These are phyloP conservation scores for Hyppa rectilinea DNA, from an alignment of 2,888 invertebrate species.

Conservation along the genomic window DNA sequence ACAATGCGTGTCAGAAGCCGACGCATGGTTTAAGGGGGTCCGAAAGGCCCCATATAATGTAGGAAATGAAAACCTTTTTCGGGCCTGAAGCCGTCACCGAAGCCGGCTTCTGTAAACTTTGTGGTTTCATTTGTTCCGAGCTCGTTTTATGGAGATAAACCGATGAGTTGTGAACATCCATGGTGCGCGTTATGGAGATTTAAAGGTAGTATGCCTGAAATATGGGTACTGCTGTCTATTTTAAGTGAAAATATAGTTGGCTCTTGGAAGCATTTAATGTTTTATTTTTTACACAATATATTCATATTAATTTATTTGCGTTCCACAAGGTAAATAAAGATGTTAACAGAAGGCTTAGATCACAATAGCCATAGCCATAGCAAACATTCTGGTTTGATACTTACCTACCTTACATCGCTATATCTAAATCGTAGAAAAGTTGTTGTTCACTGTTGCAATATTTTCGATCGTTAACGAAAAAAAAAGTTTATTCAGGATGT, in stretches of 20 bases:
- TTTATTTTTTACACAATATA: too few species aligned
- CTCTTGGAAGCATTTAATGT: not conserved
- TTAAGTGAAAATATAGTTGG: conserved; percentile 12
- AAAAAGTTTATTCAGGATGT: not conserved
- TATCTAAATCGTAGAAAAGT: too few species aligned
- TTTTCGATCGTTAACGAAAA: not conserved
- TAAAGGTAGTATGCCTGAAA: conserved; percentile 33
- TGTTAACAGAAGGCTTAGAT: too few species aligned
- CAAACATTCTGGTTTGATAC: too few species aligned
- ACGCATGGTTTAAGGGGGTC: conserved; percentile 84
- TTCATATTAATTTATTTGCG: too few species aligned
- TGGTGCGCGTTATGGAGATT: conserved; percentile 29
- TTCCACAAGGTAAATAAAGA: too few species aligned
- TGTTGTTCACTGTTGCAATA: too few species aligned
- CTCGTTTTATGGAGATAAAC: conserved; percentile 61
- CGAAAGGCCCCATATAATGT: conserved; percentile 86
- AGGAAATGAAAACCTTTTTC: conserved; percentile 84
- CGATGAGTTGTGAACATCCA: conserved; percentile 55
- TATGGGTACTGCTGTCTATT: conserved; percentile 17
- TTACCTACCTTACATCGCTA: too few species aligned
- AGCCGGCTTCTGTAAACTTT: conserved; percentile 65
- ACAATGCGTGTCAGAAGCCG: conserved; percentile 87
- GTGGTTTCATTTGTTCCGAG: conserved; percentile 62
- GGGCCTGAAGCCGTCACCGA: conserved; percentile 54
- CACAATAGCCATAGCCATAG: too few species aligned